Conservation (phyloP, 2,113 vertebrate species). For the Pelecanus crispus region DNA sequence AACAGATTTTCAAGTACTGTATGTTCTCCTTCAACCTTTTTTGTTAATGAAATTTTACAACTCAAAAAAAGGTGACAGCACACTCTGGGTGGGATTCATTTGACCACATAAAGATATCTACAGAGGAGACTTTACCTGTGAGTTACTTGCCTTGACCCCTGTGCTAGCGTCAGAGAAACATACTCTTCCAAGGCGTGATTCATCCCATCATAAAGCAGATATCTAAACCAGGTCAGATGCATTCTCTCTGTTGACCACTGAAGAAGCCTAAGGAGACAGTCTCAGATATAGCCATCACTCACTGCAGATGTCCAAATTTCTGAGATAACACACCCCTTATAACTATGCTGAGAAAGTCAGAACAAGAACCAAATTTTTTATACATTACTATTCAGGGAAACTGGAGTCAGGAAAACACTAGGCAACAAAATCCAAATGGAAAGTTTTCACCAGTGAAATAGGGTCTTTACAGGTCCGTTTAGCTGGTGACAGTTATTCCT, state of each 20-base stretch:
- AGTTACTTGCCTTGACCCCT: background rate
- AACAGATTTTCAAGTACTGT: background rate
- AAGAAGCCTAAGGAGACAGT: background rate
- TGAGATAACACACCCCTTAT: background rate
- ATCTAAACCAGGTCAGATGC: background rate
- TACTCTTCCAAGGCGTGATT: background rate
- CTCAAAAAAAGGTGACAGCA: background rate
- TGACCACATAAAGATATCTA: rapidly evolving
- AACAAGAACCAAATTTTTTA: background rate
- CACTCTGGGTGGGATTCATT: background rate
- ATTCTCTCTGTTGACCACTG: background rate
- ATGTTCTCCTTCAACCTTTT: background rate
- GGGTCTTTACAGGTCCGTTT: background rate
- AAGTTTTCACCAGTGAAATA: background rate
- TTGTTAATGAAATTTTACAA: background rate
- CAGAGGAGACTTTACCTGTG: rapidly evolving
- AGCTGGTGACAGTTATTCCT: background rate
- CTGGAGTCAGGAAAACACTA: background rate
- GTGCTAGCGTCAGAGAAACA: background rate
- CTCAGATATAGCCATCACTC: background rate
- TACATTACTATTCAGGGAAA: background rate
- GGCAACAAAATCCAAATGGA: background rate
- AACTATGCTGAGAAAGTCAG: background rate
- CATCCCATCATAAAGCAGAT: background rate
- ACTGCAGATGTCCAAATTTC: background rate